Percentiles rank a stretch among this genome's conserved stretches.
Evolutionary conservation across 2,113 vertebrate genomes (phyloP).

Genomic region (Syrrhaptes paradoxus): DNA sequence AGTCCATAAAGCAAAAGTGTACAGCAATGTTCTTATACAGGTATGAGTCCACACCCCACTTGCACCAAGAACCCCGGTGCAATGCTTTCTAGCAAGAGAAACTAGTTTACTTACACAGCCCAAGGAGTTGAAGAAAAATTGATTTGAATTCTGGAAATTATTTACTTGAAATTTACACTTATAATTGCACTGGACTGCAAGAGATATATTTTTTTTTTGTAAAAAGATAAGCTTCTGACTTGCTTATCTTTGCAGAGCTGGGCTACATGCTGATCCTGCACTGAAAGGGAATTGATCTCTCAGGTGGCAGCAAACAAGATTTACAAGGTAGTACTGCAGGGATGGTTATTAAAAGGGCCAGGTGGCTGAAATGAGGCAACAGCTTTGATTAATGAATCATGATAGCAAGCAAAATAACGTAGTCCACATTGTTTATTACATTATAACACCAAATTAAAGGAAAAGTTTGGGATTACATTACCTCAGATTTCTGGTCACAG

Average conservation of each 20-base stretch:
- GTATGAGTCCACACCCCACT: neutral
- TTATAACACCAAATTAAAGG: neutral
- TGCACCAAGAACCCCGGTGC: neutral
- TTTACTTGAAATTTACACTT: neutral
- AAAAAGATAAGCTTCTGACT: neutral
- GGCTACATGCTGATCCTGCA: neutral
- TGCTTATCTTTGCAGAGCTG: neutral
- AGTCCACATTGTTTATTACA: neutral
- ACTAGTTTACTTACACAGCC: neutral
- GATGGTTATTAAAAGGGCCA: neutral
- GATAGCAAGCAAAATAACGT: neutral
- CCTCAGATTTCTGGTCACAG: neutral
- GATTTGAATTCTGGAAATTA: neutral
- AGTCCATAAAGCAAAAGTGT: neutral
- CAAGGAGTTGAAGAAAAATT: neutral
- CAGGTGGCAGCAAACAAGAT: neutral
- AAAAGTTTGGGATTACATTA: neutral
- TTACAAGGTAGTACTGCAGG: neutral
- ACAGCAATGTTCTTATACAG: neutral
- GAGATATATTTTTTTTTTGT: neutral
- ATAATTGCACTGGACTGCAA: neutral
- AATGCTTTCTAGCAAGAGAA: neutral
- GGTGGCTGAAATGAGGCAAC: neutral
- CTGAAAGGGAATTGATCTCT: neutral
- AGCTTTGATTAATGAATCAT: neutral